Percentiles rank a stretch among this genome's conserved stretches.
phyloP scores from a whole-genome alignment of 1,140 invertebrate species.

The Danaus melanippus region DNA sequence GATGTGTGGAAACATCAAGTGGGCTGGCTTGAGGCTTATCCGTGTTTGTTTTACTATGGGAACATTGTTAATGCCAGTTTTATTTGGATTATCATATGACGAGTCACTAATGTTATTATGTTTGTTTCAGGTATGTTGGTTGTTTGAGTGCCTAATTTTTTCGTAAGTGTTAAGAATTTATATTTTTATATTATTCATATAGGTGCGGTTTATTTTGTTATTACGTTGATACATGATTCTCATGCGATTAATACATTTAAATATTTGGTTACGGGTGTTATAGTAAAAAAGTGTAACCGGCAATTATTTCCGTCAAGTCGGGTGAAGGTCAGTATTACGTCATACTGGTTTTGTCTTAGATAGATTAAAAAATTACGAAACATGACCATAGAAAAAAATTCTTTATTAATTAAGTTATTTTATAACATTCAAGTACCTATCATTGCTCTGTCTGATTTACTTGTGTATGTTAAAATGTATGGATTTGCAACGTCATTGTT shows the following conservation, averaged over 20 bases:
- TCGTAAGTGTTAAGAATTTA: conserved; percentile 1
- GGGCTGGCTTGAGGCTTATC: conserved; percentile 35
- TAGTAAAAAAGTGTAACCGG: conserved; percentile 22
- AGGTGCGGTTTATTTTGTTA: no score
- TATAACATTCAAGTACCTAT: no score
- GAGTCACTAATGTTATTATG: conserved; percentile 5
- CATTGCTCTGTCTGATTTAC: no score
- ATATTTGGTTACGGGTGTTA: conserved; percentile 25
- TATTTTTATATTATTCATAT: conserved; percentile 12
- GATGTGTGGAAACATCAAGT: conserved; percentile 34
- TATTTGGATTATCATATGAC: conserved; percentile 5
- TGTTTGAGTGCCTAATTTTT: conserved; percentile 5
- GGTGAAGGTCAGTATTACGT: conserved; percentile 40
- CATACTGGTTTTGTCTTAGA: conserved; percentile 26
- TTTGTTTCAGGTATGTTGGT: conserved; percentile 15
- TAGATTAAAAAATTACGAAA: conserved; percentile 8
- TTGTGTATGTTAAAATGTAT: no score
- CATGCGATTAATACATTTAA: conserved; percentile 7
- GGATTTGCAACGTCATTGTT: no score
- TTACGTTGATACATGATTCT: conserved; percentile 8
- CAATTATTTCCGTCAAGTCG: conserved; percentile 34
- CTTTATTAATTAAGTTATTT: no score
- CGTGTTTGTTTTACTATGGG: conserved; percentile 34
- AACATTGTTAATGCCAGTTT: conserved; percentile 16
- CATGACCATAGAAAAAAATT: not conserved